Percentiles rank a stretch among this genome's conserved stretches.
These are phyloP conservation scores for Camelus dromedarius DNA, from an alignment of 2,113 vertebrate species.

Conservation along the genomic window DNA sequence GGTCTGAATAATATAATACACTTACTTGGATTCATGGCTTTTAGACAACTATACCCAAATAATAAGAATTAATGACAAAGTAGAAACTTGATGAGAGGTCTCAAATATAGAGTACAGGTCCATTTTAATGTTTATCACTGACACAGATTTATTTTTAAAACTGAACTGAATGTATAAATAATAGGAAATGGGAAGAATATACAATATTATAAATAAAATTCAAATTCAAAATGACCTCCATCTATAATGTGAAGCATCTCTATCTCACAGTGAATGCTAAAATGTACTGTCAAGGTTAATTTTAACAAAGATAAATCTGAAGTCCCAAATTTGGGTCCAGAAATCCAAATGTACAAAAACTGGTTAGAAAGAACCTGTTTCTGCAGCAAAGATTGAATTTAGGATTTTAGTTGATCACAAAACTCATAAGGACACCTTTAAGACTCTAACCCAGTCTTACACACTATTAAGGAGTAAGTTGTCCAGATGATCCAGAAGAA, in stretches of 20 bases:
- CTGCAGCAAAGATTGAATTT: not conserved
- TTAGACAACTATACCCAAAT: not conserved
- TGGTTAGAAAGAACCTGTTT: not conserved
- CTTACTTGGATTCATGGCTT: slow-evolving; percentile 2
- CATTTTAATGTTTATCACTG: not conserved
- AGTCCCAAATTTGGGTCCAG: not conserved
- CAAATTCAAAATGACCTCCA: not conserved
- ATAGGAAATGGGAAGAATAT: not conserved
- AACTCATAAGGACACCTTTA: not conserved
- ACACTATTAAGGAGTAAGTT: not conserved
- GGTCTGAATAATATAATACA: not conserved
- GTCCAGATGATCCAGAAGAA: not conserved
- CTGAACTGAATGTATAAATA: not conserved
- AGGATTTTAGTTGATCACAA: not conserved
- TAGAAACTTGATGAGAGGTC: not conserved
- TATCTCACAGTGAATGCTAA: not conserved
- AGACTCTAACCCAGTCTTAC: not conserved
- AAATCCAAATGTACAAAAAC: slow-evolving; percentile 18
- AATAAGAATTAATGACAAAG: not conserved
- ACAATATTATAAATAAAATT: not conserved
- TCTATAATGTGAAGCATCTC: not conserved
- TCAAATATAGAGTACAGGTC: not conserved
- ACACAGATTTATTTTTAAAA: not conserved
- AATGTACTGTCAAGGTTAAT: not conserved
- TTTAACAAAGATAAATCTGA: not conserved